These are phyloP conservation scores for Hydraecia micacea DNA, from an alignment of 2,888 invertebrate species.

Conservation along the genomic window DNA sequence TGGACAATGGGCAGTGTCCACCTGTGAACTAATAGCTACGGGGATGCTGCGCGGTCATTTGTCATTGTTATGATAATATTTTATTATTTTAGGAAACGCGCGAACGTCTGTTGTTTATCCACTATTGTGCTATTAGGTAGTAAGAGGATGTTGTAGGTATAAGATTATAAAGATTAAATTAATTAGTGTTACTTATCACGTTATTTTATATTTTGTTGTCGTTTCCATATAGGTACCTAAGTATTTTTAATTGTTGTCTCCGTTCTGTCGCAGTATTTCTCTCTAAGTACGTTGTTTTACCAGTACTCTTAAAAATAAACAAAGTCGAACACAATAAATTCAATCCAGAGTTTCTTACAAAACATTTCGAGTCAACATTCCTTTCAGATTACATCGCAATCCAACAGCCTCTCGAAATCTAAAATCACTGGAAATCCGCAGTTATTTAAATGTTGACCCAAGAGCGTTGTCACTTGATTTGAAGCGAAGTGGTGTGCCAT, in stretches of 20 bases:
- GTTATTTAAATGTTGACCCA: constrained; percentile 63
- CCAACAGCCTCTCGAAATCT: constrained; percentile 22
- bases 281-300: neutral
- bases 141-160: too few species aligned
- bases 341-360: constrained; percentile 1
- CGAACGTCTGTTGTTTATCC: neutral
- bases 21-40: constrained; percentile 49
- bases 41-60: constrained; percentile 34
- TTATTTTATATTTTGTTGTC: neutral
- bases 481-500: constrained; percentile 57
- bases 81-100: constrained; percentile 20
- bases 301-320: neutral
- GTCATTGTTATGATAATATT: constrained; percentile 43
- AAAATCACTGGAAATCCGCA: constrained; percentile 39
- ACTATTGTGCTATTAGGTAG: too few species aligned
- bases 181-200: neutral
- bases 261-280: neutral
- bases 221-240: neutral
- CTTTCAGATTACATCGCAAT: constrained; percentile 20
- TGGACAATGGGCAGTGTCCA: constrained; percentile 42
- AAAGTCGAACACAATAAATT: neutral
- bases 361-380: constrained; percentile 22
- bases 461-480: constrained; percentile 52
- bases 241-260: neutral
- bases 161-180: neutral